phyloP scores from a whole-genome alignment of 2,888 invertebrate genomes.

The Proisotoma minuta region DNA sequence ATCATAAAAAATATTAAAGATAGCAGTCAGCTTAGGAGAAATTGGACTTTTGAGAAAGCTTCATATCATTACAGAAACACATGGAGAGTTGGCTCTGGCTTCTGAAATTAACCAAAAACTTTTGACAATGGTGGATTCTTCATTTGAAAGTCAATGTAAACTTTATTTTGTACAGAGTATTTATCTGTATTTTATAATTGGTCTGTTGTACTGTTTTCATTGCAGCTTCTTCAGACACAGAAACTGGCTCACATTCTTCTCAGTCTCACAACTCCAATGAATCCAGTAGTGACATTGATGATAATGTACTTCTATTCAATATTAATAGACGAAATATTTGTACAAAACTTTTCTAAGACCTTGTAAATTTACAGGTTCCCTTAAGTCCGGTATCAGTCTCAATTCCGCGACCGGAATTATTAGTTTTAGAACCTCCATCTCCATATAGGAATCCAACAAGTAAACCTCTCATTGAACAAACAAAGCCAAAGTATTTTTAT shows the following conservation, averaged over 20 bases:
- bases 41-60: slow-evolving; percentile 37
- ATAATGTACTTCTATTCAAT: slow-evolving; percentile 1
- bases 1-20: slow-evolving; percentile 15
- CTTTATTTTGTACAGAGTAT: background rate
- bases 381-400: slow-evolving; percentile 27
- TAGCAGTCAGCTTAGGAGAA: slow-evolving; percentile 42
- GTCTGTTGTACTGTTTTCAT: background rate
- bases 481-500: slow-evolving; percentile 8
- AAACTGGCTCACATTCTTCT: background rate
- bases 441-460: slow-evolving; percentile 31
- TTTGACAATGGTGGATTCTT: slow-evolving; percentile 21
- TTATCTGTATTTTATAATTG: no score
- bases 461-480: background rate
- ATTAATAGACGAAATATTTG: background rate
- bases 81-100: slow-evolving; percentile 35
- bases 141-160: slow-evolving; percentile 27
- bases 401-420: slow-evolving; percentile 27
- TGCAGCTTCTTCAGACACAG: background rate
- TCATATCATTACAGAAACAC: slow-evolving; percentile 25
- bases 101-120: slow-evolving; percentile 24
- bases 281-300: slow-evolving; percentile 22
- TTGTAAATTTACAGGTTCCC: slow-evolving; percentile 17
- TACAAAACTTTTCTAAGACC: background rate
- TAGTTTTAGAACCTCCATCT: slow-evolving; percentile 33
- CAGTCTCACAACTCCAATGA: slow-evolving; percentile 15